These are phyloP conservation scores for Hybos culiciformis DNA, from an alignment of 2,888 invertebrate species.

Conservation along the genomic window DNA sequence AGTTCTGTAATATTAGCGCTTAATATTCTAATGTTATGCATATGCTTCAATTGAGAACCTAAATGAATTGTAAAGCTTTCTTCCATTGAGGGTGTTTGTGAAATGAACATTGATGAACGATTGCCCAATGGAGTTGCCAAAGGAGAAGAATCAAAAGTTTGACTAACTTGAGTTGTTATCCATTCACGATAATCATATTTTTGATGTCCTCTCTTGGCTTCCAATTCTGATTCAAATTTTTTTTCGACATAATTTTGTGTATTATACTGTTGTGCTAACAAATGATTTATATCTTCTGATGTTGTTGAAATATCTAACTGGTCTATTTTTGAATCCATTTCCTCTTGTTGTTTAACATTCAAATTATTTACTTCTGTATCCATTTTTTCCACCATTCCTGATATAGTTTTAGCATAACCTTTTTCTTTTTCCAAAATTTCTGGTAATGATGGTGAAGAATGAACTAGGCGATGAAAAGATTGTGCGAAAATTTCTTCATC, in stretches of 20 bases:
- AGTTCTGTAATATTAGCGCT: constrained; percentile 74
- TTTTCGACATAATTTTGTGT: constrained; percentile 72
- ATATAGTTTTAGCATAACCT: constrained; percentile 67
- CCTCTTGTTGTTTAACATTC: constrained; percentile 67
- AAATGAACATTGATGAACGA: constrained; percentile 35
- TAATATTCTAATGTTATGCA: constrained; percentile 90
- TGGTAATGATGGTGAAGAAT: constrained; percentile 75
- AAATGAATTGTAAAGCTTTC: constrained; percentile 97
- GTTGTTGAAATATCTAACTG: constrained; percentile 62
- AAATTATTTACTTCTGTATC: constrained; percentile 57
- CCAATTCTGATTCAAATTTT: constrained; percentile 73
- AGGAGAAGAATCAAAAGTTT: constrained; percentile 28
- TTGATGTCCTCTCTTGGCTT: constrained; percentile 72
- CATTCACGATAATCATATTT: constrained; percentile 76
- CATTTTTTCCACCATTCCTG: constrained; percentile 56
- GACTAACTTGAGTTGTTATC: constrained; percentile 46
- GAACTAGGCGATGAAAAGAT: constrained; percentile 48
- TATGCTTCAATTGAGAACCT: constrained; percentile 95
- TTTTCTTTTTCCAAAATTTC: constrained; percentile 81
- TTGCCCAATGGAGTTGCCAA: constrained; percentile 29
- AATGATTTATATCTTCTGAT: constrained; percentile 58
- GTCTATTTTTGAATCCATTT: constrained; percentile 78
- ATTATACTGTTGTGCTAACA: constrained; percentile 69
- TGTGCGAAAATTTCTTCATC: constrained; percentile 59
- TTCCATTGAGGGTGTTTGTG: constrained; percentile 47